Conservation (phyloP, 2,113 vertebrate genomes). For the Oxygymnocypris stewartii region DNA sequence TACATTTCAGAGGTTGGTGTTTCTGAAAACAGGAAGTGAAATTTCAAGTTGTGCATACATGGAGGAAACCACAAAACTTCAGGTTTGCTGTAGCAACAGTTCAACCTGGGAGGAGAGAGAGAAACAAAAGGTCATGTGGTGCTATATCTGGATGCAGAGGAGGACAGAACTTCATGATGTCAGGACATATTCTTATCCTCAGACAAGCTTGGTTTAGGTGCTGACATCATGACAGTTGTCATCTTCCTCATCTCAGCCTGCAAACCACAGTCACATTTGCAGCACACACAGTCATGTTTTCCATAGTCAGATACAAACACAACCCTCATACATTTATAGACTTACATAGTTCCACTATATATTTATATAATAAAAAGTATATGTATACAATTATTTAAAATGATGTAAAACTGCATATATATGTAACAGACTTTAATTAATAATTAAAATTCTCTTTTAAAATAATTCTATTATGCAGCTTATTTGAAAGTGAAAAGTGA, state of each 20-base stretch:
- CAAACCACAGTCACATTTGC: background rate
- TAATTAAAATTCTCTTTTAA: too few relatives aligned
- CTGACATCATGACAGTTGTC: background rate
- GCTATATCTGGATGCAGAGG: conserved; percentile 7
- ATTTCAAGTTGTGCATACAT: background rate
- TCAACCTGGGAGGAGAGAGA: background rate
- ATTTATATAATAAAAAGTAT: too few relatives aligned
- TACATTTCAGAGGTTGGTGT: background rate
- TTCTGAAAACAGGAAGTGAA: conserved; percentile 37
- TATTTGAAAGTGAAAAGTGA: too few relatives aligned
- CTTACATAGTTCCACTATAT: too few relatives aligned
- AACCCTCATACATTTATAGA: background rate
- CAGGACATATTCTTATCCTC: too few relatives aligned
- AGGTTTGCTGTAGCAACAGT: conserved; percentile 13
- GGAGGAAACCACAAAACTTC: background rate
- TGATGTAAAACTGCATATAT: too few relatives aligned
- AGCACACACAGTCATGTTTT: background rate
- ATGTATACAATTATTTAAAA: too few relatives aligned
- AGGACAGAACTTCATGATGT: background rate
- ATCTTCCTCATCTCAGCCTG: background rate
- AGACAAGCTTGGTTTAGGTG: background rate
- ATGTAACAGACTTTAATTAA: too few relatives aligned
- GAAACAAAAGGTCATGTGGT: background rate
- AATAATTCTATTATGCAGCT: too few relatives aligned
- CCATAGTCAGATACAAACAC: background rate